Base-by-base conservation (phyloP, 2,888 invertebrate species). In the Platycnemis pennipes region DNA sequence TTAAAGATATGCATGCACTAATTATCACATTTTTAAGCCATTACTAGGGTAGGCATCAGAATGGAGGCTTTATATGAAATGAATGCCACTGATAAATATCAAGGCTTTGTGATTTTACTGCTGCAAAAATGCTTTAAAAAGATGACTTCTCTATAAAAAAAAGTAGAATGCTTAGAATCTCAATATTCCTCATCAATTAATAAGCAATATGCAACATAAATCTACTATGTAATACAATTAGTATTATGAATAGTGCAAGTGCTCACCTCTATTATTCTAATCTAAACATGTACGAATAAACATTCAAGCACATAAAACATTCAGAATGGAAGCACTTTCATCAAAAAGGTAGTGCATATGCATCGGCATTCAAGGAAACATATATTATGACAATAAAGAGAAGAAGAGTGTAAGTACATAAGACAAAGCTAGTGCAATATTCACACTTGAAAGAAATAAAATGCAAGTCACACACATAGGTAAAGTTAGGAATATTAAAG, bases 401-500 rank as follows among this genome's bases (percentile, higher is more conserved):
- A 0, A 77, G 37, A 77, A 37, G 77, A 77, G 31, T 8, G 13
- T 77, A 16, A 77, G 77, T 77, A 37, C 1, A 77, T 63, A 4
- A 77, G 37, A 26, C 77, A 77, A 31, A 77, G n/a, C 16, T 31
- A 77, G 77, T 77, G 77, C 77, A 77, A 37, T 77, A 77, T 37
- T 77, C 77, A 37, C 77, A 77, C 37, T 77, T 77, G 37, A 77
- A 37, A 77, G 37, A 77, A 77, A 77, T 77, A 7, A 77, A 63
- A 77, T 77, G 37, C 37, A 37, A 37, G 37, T 77, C 37, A 77
- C 77, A 77, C 77, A 77, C 37, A 37, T 77, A 77, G 77, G 37
- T 37, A 31, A 31, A 4, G 37, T 16, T 8, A 26, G 77, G 77
- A 31, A 77, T 26, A 37, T 37, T 16, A 31, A 77, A 37, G 2